A percentile compares a stretch with the other conserved stretches of the same genome.
Evolutionary conservation across 2,113 vertebrate species (phyloP).

Genomic region (Nannospalax galili): DNA sequence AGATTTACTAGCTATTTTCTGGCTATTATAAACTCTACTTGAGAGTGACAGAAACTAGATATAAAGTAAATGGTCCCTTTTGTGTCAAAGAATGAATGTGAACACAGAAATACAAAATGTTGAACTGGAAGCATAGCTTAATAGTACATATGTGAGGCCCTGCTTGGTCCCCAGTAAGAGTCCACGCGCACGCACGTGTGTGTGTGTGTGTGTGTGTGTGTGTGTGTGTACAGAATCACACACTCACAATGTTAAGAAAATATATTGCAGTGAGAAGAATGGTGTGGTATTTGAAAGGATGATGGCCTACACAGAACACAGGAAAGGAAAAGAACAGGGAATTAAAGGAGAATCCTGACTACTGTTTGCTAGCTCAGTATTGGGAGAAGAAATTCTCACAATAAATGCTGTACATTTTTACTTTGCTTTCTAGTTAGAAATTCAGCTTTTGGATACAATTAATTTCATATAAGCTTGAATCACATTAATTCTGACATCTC

Average conservation of each 20-base stretch:
- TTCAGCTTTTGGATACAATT: constrained; percentile 19
- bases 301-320: neutral
- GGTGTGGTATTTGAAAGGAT: neutral
- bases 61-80: neutral
- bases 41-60: neutral
- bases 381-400: neutral
- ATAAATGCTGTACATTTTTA: constrained; percentile 20
- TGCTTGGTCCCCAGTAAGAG: neutral
- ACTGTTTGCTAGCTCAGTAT: neutral
- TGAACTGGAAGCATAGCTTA: neutral
- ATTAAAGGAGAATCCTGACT: neutral
- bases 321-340: neutral
- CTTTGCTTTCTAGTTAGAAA: neutral
- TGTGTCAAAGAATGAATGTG: neutral
- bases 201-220: neutral
- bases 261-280: neutral
- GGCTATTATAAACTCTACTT: neutral
- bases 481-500: neutral
- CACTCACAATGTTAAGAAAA: neutral
- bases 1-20: constrained; percentile 2
- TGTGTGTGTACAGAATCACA: neutral
- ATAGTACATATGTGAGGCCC: neutral
- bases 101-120: neutral
- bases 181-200: neutral
- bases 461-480: constrained; percentile 23